Percentiles rank a stretch among this genome's conserved stretches.
Evolutionary conservation across 2,888 invertebrate species (phyloP).

Genomic region (Sarcophaga carnaria): DNA sequence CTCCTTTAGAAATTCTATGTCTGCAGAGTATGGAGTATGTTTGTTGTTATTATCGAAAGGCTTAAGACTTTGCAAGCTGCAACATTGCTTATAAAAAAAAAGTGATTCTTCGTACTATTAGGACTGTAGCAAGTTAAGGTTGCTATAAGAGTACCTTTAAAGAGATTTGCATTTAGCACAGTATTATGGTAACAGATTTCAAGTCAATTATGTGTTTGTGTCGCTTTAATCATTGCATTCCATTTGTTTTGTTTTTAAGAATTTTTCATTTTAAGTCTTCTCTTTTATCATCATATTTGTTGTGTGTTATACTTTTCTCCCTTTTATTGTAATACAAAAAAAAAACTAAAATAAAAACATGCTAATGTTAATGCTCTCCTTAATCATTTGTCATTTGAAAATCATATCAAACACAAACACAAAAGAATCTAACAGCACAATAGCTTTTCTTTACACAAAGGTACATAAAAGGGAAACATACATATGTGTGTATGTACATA

Average conservation of each 20-base stretch:
- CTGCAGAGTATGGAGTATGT: no score
- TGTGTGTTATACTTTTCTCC: constrained; percentile 37
- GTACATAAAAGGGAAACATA: no score
- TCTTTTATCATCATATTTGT: constrained; percentile 9
- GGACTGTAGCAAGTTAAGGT: no score
- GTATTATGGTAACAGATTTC: not conserved
- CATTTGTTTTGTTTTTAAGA: constrained; percentile 21
- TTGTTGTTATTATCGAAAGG: no score
- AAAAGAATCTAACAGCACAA: constrained; percentile 28
- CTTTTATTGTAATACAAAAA: not conserved
- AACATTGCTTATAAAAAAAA: no score
- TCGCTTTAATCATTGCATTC: constrained; percentile 33
- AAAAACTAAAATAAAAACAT: not conserved
- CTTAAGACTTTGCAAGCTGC: no score
- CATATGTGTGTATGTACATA: constrained; percentile 10
- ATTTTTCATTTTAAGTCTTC: not conserved
- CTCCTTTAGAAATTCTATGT: no score
- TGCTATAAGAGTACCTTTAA: no score
- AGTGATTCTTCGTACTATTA: no score
- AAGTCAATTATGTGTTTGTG: constrained; percentile 1
- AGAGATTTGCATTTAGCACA: not conserved
- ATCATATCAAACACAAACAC: not conserved
- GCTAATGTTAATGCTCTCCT: constrained; percentile 42
- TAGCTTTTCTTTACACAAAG: constrained; percentile 2
- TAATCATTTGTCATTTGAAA: constrained; percentile 52